Evolutionary conservation across 2,888 invertebrate genomes (phyloP).

Genomic region (Euplexia lucipara): DNA sequence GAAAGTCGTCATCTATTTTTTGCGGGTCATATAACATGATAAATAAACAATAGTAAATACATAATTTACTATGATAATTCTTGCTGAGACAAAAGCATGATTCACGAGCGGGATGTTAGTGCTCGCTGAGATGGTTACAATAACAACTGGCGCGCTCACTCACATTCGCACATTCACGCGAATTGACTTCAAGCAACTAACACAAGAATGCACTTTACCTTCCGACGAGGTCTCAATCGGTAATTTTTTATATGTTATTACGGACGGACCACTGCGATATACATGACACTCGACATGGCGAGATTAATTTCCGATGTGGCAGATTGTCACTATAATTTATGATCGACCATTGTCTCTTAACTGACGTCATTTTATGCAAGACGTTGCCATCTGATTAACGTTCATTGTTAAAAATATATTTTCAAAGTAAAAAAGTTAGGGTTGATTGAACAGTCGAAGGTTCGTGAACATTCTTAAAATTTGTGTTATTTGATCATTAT

Average conservation of each 20-base stretch:
- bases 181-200: constrained; percentile 84
- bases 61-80: constrained; percentile 68
- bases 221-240: constrained; percentile 83
- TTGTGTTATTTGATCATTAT: background rate
- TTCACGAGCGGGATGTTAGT: constrained; percentile 66
- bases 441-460: constrained; percentile 29
- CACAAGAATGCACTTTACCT: constrained; percentile 90
- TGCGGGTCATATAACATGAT: constrained; percentile 58
- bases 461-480: constrained; percentile 1
- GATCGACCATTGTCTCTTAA: constrained; percentile 87
- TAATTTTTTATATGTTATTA: constrained; percentile 86
- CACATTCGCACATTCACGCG: constrained; percentile 86
- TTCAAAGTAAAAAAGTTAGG: constrained; percentile 27
- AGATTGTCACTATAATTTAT: constrained; percentile 89
- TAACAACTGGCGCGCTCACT: constrained; percentile 70
- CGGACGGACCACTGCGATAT: constrained; percentile 79
- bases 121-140: constrained; percentile 69
- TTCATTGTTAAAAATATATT: constrained; percentile 65
- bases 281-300: constrained; percentile 84
- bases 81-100: constrained; percentile 71
- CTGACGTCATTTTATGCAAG: constrained; percentile 85
- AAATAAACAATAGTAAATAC: constrained; percentile 53
- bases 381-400: constrained; percentile 77
- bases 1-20: constrained; percentile 63
- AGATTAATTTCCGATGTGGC: constrained; percentile 90